Percentiles rank a stretch among this genome's conserved stretches.
phyloP scores from a whole-genome alignment of 2,888 invertebrate genomes.

The Drosophila borborema region DNA sequence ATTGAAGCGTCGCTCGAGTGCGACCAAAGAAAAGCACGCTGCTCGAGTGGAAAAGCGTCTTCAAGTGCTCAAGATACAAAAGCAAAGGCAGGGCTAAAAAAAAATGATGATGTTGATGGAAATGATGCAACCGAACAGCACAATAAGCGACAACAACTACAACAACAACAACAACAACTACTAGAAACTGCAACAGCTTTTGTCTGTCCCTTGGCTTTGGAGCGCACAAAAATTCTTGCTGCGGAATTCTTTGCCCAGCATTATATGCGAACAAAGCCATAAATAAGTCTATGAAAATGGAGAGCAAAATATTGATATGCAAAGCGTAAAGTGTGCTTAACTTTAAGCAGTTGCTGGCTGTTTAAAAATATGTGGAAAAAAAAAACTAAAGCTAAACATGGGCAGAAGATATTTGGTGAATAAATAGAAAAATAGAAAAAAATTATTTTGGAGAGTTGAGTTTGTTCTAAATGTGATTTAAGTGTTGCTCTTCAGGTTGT shows the following conservation, averaged over 20 bases:
- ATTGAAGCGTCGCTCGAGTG: conserved; percentile 76
- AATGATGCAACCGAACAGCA: conserved; percentile 53
- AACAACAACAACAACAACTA: neutral
- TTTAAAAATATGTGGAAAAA: neutral
- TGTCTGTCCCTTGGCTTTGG: conserved; percentile 40
- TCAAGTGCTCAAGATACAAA: conserved; percentile 44
- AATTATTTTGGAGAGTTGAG: too few relatives aligned
- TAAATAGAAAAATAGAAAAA: too few relatives aligned
- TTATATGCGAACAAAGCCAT: conserved; percentile 46
- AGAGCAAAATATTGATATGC: conserved; percentile 40
- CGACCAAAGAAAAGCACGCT: conserved; percentile 67
- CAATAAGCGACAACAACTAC: conserved; percentile 47
- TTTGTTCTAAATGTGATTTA: too few relatives aligned
- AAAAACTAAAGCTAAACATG: neutral
- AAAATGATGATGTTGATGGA: conserved; percentile 29
- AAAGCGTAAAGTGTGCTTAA: neutral
- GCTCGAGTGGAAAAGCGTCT: conserved; percentile 70
- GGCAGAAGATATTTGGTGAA: too few relatives aligned
- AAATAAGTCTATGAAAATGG: conserved; percentile 41
- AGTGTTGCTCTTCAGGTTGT: too few relatives aligned
- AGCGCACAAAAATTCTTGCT: conserved; percentile 29
- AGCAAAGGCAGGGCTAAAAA: conserved; percentile 16
- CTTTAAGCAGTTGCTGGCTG: neutral
- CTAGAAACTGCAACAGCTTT: conserved; percentile 35
- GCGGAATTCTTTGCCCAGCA: conserved; percentile 33